Conservation (phyloP, 1,140 invertebrate genomes). For the Bombus cullumanus region DNA sequence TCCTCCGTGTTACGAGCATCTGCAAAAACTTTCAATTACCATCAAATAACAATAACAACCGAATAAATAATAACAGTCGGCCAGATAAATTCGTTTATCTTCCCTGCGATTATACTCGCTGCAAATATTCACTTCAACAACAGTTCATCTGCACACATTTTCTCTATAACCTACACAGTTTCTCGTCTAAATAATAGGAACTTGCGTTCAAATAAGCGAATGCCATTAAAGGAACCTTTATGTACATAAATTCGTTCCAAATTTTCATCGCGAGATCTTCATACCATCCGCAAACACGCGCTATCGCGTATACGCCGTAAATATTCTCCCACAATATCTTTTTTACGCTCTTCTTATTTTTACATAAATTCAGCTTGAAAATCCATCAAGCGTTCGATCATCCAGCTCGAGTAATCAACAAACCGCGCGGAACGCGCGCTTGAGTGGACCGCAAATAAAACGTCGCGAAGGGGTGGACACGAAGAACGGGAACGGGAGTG, state of each 20-base stretch:
- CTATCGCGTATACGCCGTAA: fast-evolving
- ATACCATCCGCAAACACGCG: too few species aligned
- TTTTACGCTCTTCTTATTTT: fast-evolving
- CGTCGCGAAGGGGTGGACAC: not conserved
- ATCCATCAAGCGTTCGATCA: not conserved
- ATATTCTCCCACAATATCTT: too few species aligned
- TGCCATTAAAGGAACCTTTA: too few species aligned
- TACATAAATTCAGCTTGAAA: not conserved
- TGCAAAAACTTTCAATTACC: too few species aligned
- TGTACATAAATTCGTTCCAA: too few species aligned
- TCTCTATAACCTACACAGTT: too few species aligned
- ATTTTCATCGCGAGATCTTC: too few species aligned
- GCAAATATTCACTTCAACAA: not conserved
- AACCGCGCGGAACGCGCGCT: not conserved
- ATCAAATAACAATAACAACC: not conserved
- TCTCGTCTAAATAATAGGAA: too few species aligned
- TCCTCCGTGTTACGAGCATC: not conserved
- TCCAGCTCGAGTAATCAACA: not conserved
- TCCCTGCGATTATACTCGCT: not conserved
- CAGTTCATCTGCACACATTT: too few species aligned
- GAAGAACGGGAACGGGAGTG: not conserved
- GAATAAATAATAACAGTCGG: not conserved
- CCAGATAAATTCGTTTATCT: not conserved
- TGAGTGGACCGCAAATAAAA: not conserved
- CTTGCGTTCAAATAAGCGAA: too few species aligned